phyloP scores from a whole-genome alignment of 1,140 invertebrate species.

The Apis mellifera region Amel_HAv3.1 CM009939.2:10084001-10084500 shows the following conservation, averaged over 20 bases:
- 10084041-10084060: background rate
- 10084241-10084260: background rate
- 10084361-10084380: conserved; percentile 80
- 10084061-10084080: conserved; percentile 15
- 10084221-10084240: conserved; percentile 9
- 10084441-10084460: conserved; percentile 64
- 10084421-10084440: conserved; percentile 75
- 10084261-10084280: conserved; percentile 38
- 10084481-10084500: conserved; percentile 1
- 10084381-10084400: conserved; percentile 77
- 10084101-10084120: background rate
- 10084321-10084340: conserved; percentile 49
- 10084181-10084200: background rate
- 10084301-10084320: conserved; percentile 49
- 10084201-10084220: background rate
- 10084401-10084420: conserved; percentile 78
- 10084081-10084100: too few relatives aligned
- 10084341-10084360: conserved; percentile 75
- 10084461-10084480: background rate
- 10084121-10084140: too few relatives aligned
- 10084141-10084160: background rate
- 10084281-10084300: conserved; percentile 69
- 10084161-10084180: conserved; percentile 29
- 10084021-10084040: background rate
- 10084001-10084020: conserved; percentile 46